Evolutionary conservation across 2,113 vertebrate species (phyloP).

Genomic region (Apteryx owenii): DNA sequence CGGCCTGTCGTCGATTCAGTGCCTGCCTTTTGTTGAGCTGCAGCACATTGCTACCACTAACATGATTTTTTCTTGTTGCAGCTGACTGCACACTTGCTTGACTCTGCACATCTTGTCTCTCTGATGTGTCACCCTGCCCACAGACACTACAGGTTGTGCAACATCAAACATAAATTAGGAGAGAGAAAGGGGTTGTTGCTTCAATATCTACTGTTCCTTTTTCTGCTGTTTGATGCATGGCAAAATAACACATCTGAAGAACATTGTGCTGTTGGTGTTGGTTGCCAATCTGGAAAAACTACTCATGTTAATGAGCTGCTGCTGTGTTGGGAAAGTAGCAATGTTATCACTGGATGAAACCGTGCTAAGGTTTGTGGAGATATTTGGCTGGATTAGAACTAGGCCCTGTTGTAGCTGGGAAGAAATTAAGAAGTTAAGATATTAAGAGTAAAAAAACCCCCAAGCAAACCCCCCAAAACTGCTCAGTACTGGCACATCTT

Average conservation of each 20-base stretch:
- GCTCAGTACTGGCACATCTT: not conserved
- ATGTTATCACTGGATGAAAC: not conserved
- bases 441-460: not conserved
- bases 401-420: not conserved
- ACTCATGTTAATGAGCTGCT: not conserved
- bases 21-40: not conserved
- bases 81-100: not conserved
- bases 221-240: not conserved
- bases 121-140: not conserved
- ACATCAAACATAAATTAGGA: not conserved
- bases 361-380: not conserved
- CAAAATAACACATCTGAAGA: not conserved
- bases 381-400: not conserved
- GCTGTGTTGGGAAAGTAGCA: not conserved
- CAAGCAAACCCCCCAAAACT: not conserved
- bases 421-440: too few relatives aligned
- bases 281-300: not conserved
- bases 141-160: not conserved
- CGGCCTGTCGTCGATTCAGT: not conserved
- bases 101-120: not conserved
- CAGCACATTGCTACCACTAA: not conserved
- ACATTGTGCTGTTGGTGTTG: not conserved
- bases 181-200: not conserved
- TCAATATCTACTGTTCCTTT: not conserved
- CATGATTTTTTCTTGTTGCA: not conserved